phyloP scores from a whole-genome alignment of 2,888 invertebrate species.

The Sylvicola fuscatus region DNA sequence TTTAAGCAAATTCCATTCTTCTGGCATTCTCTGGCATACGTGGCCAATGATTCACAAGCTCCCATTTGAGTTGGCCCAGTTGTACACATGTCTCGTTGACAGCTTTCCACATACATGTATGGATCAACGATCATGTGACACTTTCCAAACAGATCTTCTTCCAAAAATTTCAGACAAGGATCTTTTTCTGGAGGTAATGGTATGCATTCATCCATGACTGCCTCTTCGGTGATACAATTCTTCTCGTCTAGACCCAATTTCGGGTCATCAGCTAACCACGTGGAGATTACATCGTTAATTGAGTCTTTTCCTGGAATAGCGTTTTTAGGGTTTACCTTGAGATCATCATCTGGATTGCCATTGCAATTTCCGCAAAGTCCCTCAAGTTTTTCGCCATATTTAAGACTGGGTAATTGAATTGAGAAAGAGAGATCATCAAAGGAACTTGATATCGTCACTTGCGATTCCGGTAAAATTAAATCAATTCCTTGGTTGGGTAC shows the following conservation, averaged over 20 bases:
- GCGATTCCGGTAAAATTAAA: constrained; percentile 34
- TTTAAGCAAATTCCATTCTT: constrained; percentile 48
- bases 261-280: constrained; percentile 32
- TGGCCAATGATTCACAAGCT: constrained; percentile 42
- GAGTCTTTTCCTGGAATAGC: constrained; percentile 5
- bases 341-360: constrained; percentile 32
- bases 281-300: constrained; percentile 27
- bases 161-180: constrained; percentile 43
- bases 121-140: constrained; percentile 58
- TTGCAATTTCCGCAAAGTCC: constrained; percentile 66
- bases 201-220: constrained; percentile 24
- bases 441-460: constrained; percentile 38
- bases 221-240: constrained; percentile 28
- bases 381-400: constrained; percentile 49
- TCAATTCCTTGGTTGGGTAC: constrained; percentile 39
- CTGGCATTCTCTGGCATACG: constrained; percentile 53
- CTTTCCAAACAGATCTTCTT: constrained; percentile 34
- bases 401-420: constrained; percentile 47
- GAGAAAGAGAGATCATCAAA: constrained; percentile 30
- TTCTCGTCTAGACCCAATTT: constrained; percentile 28
- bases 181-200: constrained; percentile 38
- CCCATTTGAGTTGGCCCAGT: constrained; percentile 30
- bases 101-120: constrained; percentile 40
- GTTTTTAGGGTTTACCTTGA: constrained; percentile 30
- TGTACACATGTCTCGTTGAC: constrained; percentile 44